These are phyloP conservation scores for Cephalotes varians DNA, from an alignment of 2,888 invertebrate species.

Conservation along the genomic window DNA sequence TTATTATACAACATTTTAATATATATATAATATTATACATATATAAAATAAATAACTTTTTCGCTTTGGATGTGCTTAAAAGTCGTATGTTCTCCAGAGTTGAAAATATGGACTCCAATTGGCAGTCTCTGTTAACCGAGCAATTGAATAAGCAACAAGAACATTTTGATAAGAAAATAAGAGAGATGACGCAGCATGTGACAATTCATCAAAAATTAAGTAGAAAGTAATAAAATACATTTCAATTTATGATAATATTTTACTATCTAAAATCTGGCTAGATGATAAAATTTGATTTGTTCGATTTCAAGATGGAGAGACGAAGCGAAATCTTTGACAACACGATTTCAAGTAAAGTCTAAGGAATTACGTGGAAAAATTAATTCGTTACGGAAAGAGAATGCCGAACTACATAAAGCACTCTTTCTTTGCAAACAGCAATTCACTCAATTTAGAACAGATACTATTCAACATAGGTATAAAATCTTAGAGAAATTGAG, in stretches of 20 bases:
- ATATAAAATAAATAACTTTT: constrained; percentile 32
- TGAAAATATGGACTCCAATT: constrained; percentile 64
- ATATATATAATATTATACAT: constrained; percentile 5
- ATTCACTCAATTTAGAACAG: constrained; percentile 74
- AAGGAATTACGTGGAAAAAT: constrained; percentile 88
- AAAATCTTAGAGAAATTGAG: constrained; percentile 35
- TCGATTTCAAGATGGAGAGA: constrained; percentile 87
- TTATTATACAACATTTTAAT: constrained; percentile 20
- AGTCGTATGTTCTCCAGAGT: constrained; percentile 44
- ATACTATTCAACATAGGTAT: constrained; percentile 74
- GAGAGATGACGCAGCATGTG: constrained; percentile 88
- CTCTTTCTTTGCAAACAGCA: constrained; percentile 78
- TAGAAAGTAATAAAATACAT: constrained; percentile 84
- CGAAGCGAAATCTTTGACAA: constrained; percentile 88
- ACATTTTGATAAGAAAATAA: constrained; percentile 85
- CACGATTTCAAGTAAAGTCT: constrained; percentile 88
- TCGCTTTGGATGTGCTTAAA: constrained; percentile 25
- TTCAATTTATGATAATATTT: constrained; percentile 13
- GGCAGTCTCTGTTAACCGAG: constrained; percentile 62
- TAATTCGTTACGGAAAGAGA: constrained; percentile 86
- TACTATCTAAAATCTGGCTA: constrained; percentile 2
- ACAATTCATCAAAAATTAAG: constrained; percentile 88
- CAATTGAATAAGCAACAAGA: constrained; percentile 75
- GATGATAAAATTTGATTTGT: constrained; percentile 12
- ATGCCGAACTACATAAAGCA: constrained; percentile 84